Percentiles rank a stretch among this genome's conserved stretches.
Conservation (phyloP, 2,888 invertebrate species). For the Camptogramma bilineatum region DNA sequence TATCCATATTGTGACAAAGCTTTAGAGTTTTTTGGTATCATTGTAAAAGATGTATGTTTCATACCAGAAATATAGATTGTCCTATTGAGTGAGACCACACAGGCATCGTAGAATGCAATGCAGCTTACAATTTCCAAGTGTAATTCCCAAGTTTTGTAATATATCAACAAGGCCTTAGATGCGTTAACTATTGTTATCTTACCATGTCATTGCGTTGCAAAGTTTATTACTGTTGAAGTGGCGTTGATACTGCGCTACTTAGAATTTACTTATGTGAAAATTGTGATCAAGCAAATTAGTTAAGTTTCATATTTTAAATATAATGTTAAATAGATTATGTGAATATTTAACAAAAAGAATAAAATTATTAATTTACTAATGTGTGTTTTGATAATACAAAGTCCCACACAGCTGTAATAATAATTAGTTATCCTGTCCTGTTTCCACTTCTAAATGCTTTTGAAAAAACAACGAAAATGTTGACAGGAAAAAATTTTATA, state of each 20-base stretch:
- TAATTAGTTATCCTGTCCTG: no score
- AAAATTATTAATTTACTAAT: constrained; percentile 84
- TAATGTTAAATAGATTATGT: constrained; percentile 76
- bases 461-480: no score
- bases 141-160: constrained; percentile 32
- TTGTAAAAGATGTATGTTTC: no score
- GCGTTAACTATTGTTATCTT: constrained; percentile 70
- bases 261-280: constrained; percentile 66
- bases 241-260: constrained; percentile 40
- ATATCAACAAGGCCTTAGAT: constrained; percentile 72
- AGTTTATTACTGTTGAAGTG: constrained; percentile 64
- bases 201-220: constrained; percentile 63
- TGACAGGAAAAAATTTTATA: no score
- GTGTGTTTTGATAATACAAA: constrained; percentile 46
- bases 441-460: no score
- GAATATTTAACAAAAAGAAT: constrained; percentile 82
- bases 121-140: constrained; percentile 2
- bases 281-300: constrained; percentile 79
- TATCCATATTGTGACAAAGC: no score
- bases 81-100: no score
- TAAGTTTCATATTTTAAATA: constrained; percentile 82
- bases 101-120: background rate
- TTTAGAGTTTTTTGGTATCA: no score
- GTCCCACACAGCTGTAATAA: background rate
- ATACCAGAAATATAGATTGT: no score